phyloP scores from a whole-genome alignment of 2,797 vertebrate species.

The Falco columbarius region DNA sequence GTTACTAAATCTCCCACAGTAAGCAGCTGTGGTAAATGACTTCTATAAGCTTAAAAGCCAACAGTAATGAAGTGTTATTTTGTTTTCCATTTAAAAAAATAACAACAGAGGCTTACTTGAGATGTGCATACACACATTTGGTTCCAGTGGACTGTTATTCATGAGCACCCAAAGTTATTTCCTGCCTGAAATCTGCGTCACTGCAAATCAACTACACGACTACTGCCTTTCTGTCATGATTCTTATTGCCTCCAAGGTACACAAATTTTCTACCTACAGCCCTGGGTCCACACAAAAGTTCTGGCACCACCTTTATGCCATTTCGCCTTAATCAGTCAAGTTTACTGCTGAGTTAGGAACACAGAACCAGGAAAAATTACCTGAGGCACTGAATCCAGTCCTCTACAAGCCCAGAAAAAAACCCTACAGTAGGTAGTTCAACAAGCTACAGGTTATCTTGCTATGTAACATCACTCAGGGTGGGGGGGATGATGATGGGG shows the following conservation, averaged over 20 bases:
- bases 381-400: background rate
- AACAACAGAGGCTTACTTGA: background rate
- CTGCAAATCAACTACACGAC: background rate
- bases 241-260: background rate
- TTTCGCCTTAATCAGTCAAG: background rate
- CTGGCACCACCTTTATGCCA: background rate
- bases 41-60: slow-evolving; percentile 11
- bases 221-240: background rate
- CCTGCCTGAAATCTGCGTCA: background rate
- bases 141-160: background rate
- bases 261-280: background rate
- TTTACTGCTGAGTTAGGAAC: background rate
- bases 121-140: background rate
- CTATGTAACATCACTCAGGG: background rate
- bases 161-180: background rate
- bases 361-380: background rate
- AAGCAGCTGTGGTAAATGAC: slow-evolving; percentile 5
- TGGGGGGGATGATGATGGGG: accelerated
- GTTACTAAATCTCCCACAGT: slow-evolving; percentile 11
- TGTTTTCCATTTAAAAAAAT: background rate
- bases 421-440: background rate
- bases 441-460: background rate
- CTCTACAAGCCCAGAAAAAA: background rate
- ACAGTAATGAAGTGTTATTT: slow-evolving; percentile 19
- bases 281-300: background rate